Percentiles rank a stretch among this genome's conserved stretches.
Evolutionary conservation across 2,797 vertebrate species (phyloP).

Genomic region (Pterois miles): DNA sequence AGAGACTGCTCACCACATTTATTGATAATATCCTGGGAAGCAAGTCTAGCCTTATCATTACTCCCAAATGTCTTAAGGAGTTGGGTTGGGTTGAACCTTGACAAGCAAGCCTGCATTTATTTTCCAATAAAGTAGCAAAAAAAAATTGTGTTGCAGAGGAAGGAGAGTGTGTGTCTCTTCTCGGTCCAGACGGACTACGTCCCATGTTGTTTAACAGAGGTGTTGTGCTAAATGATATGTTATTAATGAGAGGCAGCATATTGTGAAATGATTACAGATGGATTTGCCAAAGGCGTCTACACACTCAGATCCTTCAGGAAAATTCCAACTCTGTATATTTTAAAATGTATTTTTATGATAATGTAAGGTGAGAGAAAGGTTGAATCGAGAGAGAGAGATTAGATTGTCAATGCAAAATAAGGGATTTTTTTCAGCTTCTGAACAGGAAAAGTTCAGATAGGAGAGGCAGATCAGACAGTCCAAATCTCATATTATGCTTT

Average conservation of each 20-base stretch:
- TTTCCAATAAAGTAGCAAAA: conserved; percentile 24
- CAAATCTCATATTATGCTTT: not conserved
- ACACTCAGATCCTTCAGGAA: conserved; percentile 27
- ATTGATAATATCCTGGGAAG: conserved; percentile 16
- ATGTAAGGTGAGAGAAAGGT: conserved; percentile 15
- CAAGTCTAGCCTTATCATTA: not conserved
- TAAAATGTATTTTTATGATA: conserved; percentile 26
- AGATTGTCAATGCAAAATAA: no score
- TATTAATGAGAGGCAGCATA: conserved; percentile 52
- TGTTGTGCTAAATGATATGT: conserved; percentile 42
- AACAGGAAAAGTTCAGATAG: not conserved
- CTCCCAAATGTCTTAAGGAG: no score
- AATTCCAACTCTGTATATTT: conserved; percentile 30
- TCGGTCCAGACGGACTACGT: conserved; percentile 15
- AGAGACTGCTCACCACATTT: not conserved
- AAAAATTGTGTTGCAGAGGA: conserved; percentile 2
- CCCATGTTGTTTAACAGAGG: conserved; percentile 29
- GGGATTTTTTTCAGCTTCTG: no score
- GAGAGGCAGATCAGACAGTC: not conserved
- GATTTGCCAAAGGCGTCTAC: conserved; percentile 42
- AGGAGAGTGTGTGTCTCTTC: not conserved
- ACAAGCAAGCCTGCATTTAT: conserved; percentile 22
- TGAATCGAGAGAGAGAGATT: no score
- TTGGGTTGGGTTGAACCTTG: not conserved
- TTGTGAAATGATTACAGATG: conserved; percentile 34